A percentile compares a stretch with the other conserved stretches of the same genome.
These are phyloP conservation scores for Notocelia uddmanniana DNA, from an alignment of 2,888 invertebrate species.

Conservation along the genomic window DNA sequence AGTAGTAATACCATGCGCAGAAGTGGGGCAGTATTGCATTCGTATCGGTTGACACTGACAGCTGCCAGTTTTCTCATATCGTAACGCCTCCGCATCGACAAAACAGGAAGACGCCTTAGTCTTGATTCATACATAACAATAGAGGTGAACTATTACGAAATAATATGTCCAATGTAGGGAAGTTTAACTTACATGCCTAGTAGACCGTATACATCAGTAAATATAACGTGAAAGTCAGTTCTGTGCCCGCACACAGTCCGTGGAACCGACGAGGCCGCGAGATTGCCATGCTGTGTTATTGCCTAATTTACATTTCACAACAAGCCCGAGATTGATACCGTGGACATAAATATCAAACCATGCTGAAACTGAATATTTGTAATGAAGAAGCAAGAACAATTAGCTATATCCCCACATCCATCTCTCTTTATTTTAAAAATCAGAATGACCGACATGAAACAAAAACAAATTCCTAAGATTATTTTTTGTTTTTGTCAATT, in stretches of 20 bases:
- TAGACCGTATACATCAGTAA: not conserved
- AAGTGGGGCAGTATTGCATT: too few relatives aligned
- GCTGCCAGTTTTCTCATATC: too few relatives aligned
- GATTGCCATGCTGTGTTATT: slow-evolving; percentile 29
- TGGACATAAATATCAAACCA: not conserved
- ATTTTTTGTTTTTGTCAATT: too few relatives aligned
- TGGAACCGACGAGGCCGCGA: slow-evolving; percentile 25
- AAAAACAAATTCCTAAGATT: too few relatives aligned
- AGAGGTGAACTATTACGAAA: not conserved
- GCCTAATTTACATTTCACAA: slow-evolving; percentile 44
- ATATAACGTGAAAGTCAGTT: slow-evolving; percentile 20
- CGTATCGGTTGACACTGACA: too few relatives aligned
- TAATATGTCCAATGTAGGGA: too few relatives aligned
- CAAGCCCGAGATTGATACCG: slow-evolving; percentile 16
- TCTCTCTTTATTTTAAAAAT: not conserved
- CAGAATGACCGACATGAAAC: too few relatives aligned
- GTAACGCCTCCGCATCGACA: too few relatives aligned
- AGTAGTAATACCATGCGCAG: too few relatives aligned
- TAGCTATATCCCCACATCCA: not conserved
- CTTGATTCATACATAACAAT: not conserved
- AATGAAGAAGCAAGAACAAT: not conserved
- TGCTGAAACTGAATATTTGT: not conserved
- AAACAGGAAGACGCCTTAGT: too few relatives aligned
- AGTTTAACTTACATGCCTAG: too few relatives aligned
- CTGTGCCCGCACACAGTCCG: slow-evolving; percentile 21